Evolutionary conservation across 2,113 vertebrate genomes (phyloP).

Genomic region (Microcebus murinus): DNA sequence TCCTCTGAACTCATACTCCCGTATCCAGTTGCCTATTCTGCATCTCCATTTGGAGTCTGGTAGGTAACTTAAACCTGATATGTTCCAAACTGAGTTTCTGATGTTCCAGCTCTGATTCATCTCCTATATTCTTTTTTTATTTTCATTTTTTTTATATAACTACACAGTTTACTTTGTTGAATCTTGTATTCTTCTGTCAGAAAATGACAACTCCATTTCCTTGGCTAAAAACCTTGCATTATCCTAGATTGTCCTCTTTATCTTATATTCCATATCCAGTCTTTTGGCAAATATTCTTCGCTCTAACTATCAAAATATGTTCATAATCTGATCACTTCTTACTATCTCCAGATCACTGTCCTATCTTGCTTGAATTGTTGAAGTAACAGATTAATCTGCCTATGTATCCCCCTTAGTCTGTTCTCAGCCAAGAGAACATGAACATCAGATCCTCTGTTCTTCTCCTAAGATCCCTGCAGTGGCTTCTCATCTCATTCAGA

Average conservation of each 20-base stretch:
- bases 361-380: neutral
- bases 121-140: neutral
- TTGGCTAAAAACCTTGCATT: neutral
- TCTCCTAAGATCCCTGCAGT: neutral
- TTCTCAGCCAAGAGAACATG: neutral
- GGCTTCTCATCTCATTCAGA: neutral
- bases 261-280: neutral
- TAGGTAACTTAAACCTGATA: neutral
- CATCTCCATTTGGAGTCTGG: neutral
- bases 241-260: neutral
- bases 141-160: no score
- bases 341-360: neutral
- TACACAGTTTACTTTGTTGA: no score
- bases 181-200: neutral
- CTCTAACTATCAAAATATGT: neutral
- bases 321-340: neutral
- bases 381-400: neutral
- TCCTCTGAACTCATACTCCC: neutral
- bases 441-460: neutral
- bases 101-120: neutral
- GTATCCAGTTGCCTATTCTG: neutral
- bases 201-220: neutral
- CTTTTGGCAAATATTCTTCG: neutral
- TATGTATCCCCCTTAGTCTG: neutral
- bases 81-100: neutral